These are phyloP conservation scores for Malaclemys terrapin DNA, from an alignment of 2,113 vertebrate genomes.

Conservation along the genomic window DNA sequence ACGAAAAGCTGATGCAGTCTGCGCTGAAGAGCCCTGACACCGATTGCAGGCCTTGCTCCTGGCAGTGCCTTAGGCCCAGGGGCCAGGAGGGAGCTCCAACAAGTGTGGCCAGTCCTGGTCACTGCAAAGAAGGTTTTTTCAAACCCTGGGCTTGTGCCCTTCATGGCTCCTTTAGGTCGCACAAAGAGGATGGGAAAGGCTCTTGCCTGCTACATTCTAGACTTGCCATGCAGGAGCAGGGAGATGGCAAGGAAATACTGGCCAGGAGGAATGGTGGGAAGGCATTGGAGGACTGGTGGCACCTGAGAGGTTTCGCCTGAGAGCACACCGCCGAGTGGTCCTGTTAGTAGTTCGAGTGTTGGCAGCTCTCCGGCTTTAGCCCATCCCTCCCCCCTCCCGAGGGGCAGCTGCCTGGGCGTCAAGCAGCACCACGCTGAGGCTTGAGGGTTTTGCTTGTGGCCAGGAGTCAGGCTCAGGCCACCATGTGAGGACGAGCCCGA, in stretches of 20 bases:
- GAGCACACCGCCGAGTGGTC: neutral
- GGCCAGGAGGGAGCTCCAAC: neutral
- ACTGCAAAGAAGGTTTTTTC: neutral
- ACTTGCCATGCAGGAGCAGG: neutral
- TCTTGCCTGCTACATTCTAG: neutral
- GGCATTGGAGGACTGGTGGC: neutral
- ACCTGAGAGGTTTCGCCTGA: neutral
- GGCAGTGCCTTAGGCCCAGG: neutral
- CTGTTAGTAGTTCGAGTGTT: neutral
- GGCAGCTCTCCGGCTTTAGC: neutral
- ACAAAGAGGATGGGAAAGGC: neutral
- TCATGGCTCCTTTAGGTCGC: neutral
- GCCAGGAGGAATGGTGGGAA: neutral
- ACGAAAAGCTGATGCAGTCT: neutral
- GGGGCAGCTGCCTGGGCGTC: neutral
- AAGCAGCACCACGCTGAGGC: neutral
- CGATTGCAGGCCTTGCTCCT: neutral
- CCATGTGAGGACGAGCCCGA: neutral
- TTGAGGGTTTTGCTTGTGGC: neutral
- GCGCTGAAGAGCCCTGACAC: neutral
- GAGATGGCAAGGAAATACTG: neutral
- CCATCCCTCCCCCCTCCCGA: neutral
- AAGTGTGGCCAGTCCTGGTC: neutral
- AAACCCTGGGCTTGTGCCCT: neutral
- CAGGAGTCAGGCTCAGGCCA: neutral